Percentiles rank a stretch among this genome's conserved stretches.
These are phyloP conservation scores for Amiota mariae DNA, from an alignment of 2,888 invertebrate species.

Conservation along the genomic window DNA sequence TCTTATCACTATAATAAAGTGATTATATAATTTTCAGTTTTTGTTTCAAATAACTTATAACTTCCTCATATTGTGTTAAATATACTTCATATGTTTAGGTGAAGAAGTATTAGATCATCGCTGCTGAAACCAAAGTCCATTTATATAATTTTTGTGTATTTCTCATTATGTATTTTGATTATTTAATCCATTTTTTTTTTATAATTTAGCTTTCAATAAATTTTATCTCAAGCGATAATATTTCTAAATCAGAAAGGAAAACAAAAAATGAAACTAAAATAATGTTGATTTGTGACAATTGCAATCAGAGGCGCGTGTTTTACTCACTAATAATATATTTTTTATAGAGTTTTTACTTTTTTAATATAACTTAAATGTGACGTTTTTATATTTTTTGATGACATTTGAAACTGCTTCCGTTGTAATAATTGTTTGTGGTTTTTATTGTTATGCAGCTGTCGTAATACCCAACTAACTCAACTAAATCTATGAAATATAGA, in stretches of 20 bases:
- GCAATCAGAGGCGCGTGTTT: not conserved
- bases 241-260: not conserved
- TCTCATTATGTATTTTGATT: not conserved
- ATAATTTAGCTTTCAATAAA: not conserved
- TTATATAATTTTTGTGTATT: not conserved
- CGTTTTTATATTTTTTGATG: constrained; percentile 4
- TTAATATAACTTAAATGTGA: not conserved
- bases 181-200: not conserved
- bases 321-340: not conserved
- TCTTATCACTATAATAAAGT: too few relatives aligned
- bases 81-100: too few relatives aligned
- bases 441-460: not conserved
- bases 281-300: too few relatives aligned
- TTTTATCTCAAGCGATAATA: constrained; percentile 5
- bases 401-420: constrained; percentile 15
- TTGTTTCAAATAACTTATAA: too few relatives aligned
- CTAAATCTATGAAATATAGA: too few relatives aligned
- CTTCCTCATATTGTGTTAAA: too few relatives aligned
- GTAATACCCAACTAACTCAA: too few relatives aligned
- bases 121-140: too few relatives aligned
- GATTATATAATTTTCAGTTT: too few relatives aligned
- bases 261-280: not conserved
- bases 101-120: too few relatives aligned
- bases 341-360: not conserved
- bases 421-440: constrained; percentile 8